Evolutionary conservation across 2,797 vertebrate genomes (phyloP), one percentile per base, ranked within the genome.

Genomic region (Menidia menidia): DNA sequence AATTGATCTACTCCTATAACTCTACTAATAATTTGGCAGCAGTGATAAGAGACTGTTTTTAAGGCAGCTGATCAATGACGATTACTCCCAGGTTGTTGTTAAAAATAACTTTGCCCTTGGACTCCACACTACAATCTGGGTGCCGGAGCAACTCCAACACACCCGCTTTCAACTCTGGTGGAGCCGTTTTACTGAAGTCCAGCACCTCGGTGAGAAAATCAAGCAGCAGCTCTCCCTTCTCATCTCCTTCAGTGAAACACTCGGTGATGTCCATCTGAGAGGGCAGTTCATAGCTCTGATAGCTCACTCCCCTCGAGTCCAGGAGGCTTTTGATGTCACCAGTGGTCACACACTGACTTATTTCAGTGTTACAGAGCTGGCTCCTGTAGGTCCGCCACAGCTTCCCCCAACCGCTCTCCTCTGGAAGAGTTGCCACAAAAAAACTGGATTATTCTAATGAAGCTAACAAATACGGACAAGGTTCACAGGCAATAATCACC

Each of bases 261-360:
- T 97, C 96, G 0, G 95, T 96, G 88, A 99, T 97, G 50, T 98
- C 97, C 93, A 98, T 85, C 31, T 94, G 84, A 32, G 97, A 97
- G 2, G 87, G 89, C 60, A 98, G 89, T 64, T 94, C 93, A 0
- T 94, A 89, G 64, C 78, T 84, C 63, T 93, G 85, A 77, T 96
- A 96, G 15, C 88, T 92, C 79, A 96, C 76, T 1, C 90, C 91
- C 5, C 92, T 68, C 18, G 91, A 75, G 39, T 96, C 94, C 76
- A 99, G 90, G 32, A 93, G 77, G 75, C 73, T 84, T 64, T 80
- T 88, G 64, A 98, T 81, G 60, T 96, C 89, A 45, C 50, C 88
- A 0, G 94, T 94, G 18, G 96, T 96, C 77, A 97, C 12, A 0
- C 89, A 96, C 48, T 75, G 83, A 85, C 92, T 96, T 48, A 95